Evolutionary conservation across 2,797 vertebrate species (phyloP).

Genomic region (Chelon labrosus): DNA sequence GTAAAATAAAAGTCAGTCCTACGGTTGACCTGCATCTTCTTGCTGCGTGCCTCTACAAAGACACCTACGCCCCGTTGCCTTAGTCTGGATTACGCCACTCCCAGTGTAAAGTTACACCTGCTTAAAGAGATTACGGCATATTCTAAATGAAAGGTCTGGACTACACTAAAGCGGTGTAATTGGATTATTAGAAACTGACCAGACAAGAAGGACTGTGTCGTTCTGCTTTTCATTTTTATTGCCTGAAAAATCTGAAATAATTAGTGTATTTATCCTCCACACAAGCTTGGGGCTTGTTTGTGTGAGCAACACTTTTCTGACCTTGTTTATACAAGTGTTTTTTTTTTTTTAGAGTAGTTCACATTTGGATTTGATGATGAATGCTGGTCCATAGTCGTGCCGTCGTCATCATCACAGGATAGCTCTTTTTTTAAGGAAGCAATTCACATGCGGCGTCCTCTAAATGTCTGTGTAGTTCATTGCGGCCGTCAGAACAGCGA

Average conservation of each 20-base stretch:
- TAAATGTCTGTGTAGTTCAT: constrained; percentile 13
- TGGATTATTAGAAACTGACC: background rate
- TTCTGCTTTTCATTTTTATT: background rate
- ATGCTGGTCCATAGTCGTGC: background rate
- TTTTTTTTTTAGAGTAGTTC: no score
- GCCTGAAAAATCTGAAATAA: no score
- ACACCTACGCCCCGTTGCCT: constrained; percentile 43
- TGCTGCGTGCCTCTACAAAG: background rate
- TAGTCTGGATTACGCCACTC: constrained; percentile 51
- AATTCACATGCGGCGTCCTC: constrained; percentile 46
- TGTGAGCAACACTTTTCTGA: no score
- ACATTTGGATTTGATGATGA: background rate
- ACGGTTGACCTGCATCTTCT: background rate
- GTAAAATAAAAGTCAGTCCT: background rate
- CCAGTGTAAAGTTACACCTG: constrained; percentile 47
- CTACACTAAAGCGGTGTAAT: background rate
- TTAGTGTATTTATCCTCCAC: no score
- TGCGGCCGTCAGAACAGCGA: constrained; percentile 19
- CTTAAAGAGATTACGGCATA: constrained; percentile 25
- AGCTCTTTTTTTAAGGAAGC: constrained; percentile 62
- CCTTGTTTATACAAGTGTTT: no score
- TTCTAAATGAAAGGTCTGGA: background rate
- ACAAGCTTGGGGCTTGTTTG: no score
- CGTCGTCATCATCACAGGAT: background rate
- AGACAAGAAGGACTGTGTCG: background rate